Conservation (phyloP, 2,797 vertebrate genomes). For the Picus viridis region DNA sequence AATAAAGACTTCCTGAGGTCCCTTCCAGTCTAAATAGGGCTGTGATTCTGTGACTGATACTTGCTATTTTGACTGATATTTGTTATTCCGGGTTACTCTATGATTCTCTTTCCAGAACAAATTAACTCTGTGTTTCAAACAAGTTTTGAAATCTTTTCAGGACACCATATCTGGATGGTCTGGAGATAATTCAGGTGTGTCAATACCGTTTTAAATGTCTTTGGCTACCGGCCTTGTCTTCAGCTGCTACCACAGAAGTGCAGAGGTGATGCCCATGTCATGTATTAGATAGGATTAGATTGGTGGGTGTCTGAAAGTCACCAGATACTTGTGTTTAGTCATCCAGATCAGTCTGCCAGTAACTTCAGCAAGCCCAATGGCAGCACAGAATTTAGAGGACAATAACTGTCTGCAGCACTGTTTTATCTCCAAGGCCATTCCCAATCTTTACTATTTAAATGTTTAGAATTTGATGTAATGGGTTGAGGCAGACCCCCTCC, state of each 20-base stretch:
- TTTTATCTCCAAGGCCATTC: not conserved
- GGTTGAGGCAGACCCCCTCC: no score
- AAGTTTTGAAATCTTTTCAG: not conserved
- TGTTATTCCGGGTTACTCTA: not conserved
- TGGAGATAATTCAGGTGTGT: not conserved
- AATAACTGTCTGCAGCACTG: not conserved
- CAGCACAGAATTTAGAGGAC: not conserved
- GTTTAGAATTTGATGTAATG: not conserved
- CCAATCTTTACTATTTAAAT: not conserved
- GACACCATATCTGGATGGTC: not conserved
- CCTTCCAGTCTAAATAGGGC: not conserved
- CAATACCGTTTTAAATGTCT: not conserved
- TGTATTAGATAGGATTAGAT: not conserved
- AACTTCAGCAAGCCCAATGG: not conserved
- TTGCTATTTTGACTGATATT: not conserved
- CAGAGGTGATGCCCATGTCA: no score
- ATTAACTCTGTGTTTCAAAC: not conserved
- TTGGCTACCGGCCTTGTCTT: not conserved
- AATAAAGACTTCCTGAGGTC: not conserved
- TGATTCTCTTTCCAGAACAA: not conserved
- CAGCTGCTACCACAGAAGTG: not conserved
- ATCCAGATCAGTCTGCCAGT: not conserved
- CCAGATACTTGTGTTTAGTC: not conserved
- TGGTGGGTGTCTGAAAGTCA: not conserved
- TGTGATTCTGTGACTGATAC: not conserved